Conservation (phyloP, 2,113 vertebrate species). For the Pholis gunnellus region DNA sequence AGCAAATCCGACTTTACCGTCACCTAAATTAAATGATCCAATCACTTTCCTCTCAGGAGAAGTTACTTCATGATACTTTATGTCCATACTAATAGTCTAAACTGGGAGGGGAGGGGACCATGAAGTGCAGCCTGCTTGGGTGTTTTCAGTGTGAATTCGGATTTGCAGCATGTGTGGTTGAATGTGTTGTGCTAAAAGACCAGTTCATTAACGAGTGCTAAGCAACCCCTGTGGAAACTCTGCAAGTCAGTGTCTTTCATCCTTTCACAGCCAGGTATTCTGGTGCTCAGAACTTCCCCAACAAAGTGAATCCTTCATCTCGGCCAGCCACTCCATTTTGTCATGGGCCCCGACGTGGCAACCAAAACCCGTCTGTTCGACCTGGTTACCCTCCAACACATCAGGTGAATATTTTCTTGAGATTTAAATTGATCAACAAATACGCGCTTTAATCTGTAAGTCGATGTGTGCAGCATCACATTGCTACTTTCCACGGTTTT, state of each 20-base stretch:
- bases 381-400: not conserved
- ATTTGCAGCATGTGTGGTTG: not conserved
- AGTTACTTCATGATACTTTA: conserved; percentile 1
- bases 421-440: not conserved
- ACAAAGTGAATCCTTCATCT: not conserved
- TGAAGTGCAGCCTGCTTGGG: too few relatives aligned
- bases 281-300: not conserved
- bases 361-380: not conserved
- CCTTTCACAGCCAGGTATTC: not conserved
- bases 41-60: conserved; percentile 10
- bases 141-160: not conserved
- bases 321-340: not conserved
- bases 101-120: not conserved
- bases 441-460: not conserved
- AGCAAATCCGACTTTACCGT: not conserved
- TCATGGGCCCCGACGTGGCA: not conserved
- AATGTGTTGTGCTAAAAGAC: not conserved
- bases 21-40: not conserved
- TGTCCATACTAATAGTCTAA: not conserved
- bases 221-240: not conserved
- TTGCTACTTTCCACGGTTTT: not conserved
- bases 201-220: not conserved
- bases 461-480: not conserved
- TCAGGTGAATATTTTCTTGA: conserved; percentile 23
- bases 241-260: not conserved